A percentile compares a stretch with the other conserved stretches of the same genome.
Evolutionary conservation across 2,888 invertebrate genomes (phyloP).

Genomic region (Chalcis sispes): DNA sequence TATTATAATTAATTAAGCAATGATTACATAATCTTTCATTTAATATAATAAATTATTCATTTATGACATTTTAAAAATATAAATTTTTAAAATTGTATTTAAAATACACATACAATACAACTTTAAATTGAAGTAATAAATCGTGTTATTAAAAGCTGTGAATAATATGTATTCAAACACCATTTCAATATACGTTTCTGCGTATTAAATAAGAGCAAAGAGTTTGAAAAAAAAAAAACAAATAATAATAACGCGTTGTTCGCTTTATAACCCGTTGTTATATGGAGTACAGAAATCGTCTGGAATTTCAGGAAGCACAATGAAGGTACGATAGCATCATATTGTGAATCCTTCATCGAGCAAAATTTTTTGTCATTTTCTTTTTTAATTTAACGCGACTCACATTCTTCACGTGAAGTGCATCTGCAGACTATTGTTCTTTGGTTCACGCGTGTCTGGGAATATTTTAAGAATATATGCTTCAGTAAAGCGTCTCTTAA

Average conservation of each 20-base stretch:
- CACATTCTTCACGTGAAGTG: conserved; percentile 17
- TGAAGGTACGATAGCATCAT: conserved; percentile 36
- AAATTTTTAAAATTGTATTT: too few relatives aligned
- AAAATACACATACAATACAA: too few relatives aligned
- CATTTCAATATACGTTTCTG: too few relatives aligned
- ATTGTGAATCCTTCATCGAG: conserved; percentile 34
- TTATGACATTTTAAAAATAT: too few relatives aligned
- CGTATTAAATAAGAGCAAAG: too few relatives aligned
- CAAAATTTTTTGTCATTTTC: not conserved
- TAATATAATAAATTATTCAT: too few relatives aligned
- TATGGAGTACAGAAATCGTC: conserved; percentile 30
- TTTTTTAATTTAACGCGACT: conserved; percentile 37
- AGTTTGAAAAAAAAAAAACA: not conserved
- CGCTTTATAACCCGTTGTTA: conserved; percentile 23
- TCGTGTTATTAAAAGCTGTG: too few relatives aligned
- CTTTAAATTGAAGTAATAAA: too few relatives aligned
- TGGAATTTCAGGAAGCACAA: conserved; percentile 44
- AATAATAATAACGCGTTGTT: not conserved
- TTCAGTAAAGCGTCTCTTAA: too few relatives aligned
- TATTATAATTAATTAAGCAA: too few relatives aligned
- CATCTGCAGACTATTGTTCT: conserved; percentile 33
- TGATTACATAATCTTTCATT: too few relatives aligned
- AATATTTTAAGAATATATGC: conserved; percentile 5
- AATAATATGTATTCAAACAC: too few relatives aligned
- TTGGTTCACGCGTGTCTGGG: conserved; percentile 33